phyloP scores from a whole-genome alignment of 2,888 invertebrate genomes.

The Scaeva pyrastri region DNA sequence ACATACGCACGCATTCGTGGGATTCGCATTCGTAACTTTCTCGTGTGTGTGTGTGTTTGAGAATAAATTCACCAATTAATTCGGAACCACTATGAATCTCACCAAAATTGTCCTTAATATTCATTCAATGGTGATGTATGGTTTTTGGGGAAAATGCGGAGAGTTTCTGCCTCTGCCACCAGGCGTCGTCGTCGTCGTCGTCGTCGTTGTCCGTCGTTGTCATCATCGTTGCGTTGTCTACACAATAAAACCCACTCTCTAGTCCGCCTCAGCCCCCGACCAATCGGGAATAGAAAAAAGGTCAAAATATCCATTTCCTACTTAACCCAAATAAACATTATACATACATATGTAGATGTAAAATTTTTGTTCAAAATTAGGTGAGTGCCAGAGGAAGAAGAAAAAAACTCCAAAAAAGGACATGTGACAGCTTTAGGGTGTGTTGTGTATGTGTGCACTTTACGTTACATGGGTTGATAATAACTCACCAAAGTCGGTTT shows the following conservation, averaged over 20 bases:
- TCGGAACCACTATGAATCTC: constrained; percentile 1
- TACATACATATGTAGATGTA: too few species aligned
- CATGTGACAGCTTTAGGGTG: constrained; percentile 31
- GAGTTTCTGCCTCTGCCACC: too few species aligned
- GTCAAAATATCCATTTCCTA: constrained; percentile 28
- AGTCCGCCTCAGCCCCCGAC: background rate
- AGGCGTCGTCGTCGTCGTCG: too few species aligned
- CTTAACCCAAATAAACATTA: constrained; percentile 36
- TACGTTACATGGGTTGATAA: constrained; percentile 48
- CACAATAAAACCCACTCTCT: too few species aligned
- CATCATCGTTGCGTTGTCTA: too few species aligned
- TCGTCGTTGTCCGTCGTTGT: too few species aligned
- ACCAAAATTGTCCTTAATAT: constrained; percentile 24
- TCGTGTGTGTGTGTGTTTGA: background rate
- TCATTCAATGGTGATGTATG: constrained; percentile 13
- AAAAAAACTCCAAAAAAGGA: background rate
- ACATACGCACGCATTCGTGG: too few species aligned
- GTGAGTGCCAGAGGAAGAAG: background rate
- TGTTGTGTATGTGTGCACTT: background rate
- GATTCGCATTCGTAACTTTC: too few species aligned
- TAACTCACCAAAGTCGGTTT: constrained; percentile 66
- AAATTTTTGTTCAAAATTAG: background rate
- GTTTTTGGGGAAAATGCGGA: background rate
- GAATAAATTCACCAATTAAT: constrained; percentile 16
- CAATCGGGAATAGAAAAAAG: constrained; percentile 17